phyloP scores from a whole-genome alignment of 2,113 vertebrate genomes.

The Sorex araneus region DNA sequence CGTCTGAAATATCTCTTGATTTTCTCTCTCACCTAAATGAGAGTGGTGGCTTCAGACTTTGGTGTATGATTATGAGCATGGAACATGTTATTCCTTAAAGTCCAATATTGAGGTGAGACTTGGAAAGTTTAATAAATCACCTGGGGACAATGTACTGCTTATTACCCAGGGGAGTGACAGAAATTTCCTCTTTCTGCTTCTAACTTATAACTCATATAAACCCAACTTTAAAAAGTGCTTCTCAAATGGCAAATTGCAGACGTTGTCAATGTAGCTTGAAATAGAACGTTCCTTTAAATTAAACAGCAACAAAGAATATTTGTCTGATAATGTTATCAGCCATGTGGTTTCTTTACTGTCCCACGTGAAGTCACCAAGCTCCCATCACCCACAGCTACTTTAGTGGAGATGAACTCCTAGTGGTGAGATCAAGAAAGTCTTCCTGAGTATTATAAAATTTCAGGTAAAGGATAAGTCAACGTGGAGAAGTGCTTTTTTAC shows the following conservation, averaged over 20 bases:
- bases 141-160: background rate
- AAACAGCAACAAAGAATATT: background rate
- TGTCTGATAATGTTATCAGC: background rate
- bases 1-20: slow-evolving; percentile 17
- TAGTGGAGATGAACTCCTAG: background rate
- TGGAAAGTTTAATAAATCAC: slow-evolving; percentile 29
- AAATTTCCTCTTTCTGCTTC: background rate
- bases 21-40: background rate
- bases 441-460: background rate
- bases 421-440: background rate
- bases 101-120: background rate
- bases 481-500: background rate
- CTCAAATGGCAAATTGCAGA: background rate
- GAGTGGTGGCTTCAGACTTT: background rate
- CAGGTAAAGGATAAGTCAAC: background rate
- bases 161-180: background rate
- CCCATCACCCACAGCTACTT: background rate
- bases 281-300: background rate
- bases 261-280: background rate
- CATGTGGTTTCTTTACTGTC: slow-evolving; percentile 14
- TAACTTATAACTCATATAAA: background rate
- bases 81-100: background rate
- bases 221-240: slow-evolving; percentile 27
- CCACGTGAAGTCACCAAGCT: background rate
- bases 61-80: background rate